phyloP scores from a whole-genome alignment of 2,888 invertebrate genomes.

The Agrochola lychnidis region DNA sequence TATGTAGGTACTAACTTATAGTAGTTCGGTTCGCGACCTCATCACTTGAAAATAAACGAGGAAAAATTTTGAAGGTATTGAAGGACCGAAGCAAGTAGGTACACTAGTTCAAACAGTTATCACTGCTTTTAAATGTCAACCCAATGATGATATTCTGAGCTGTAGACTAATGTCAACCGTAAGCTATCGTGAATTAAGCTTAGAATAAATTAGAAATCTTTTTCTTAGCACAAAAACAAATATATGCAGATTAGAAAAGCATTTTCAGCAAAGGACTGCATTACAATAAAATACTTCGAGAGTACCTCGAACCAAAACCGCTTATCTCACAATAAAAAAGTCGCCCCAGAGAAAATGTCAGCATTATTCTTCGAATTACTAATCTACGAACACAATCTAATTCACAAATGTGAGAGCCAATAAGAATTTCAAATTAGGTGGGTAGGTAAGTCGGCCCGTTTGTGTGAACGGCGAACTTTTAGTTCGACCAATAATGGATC shows the following conservation, averaged over 20 bases:
- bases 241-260: constrained; percentile 35
- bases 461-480: constrained; percentile 71
- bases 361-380: constrained; percentile 67
- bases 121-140: background rate
- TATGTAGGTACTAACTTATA: background rate
- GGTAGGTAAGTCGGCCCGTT: constrained; percentile 61
- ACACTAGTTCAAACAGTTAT: background rate
- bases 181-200: background rate
- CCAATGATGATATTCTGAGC: background rate
- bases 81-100: background rate
- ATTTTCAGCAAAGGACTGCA: constrained; percentile 29
- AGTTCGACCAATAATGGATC: constrained; percentile 72
- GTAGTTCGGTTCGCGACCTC: background rate
- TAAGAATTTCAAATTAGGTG: constrained; percentile 76
- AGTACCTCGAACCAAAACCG: constrained; percentile 38
- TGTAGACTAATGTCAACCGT: background rate
- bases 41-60: background rate
- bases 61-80: background rate
- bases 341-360: constrained; percentile 52
- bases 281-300: constrained; percentile 45
- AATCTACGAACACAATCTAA: constrained; percentile 70
- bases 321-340: constrained; percentile 55
- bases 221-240: constrained; percentile 29
- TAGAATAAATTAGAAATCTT: constrained; percentile 22
- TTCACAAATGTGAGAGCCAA: constrained; percentile 72